A percentile compares a stretch with the other conserved stretches of the same genome.
phyloP scores from a whole-genome alignment of 2,113 vertebrate species.

The Sorex fumeus region DNA sequence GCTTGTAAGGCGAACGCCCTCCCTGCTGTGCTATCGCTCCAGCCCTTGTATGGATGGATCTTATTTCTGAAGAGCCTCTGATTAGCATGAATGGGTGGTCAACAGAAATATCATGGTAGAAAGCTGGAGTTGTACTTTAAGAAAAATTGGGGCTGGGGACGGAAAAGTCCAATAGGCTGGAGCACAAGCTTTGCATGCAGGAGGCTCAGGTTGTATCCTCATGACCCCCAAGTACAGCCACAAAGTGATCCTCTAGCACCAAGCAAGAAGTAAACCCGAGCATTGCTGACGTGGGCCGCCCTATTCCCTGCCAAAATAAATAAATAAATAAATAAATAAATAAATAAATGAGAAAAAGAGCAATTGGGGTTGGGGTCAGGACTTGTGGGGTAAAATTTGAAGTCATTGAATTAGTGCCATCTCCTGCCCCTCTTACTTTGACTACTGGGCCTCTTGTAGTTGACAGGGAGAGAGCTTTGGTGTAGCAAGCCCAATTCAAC shows the following conservation, averaged over 20 bases:
- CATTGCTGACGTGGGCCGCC: no score
- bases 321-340: no score
- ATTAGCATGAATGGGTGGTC: background rate
- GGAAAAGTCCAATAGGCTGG: no score
- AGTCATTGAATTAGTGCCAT: background rate
- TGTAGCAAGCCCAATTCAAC: background rate
- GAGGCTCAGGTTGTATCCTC: no score
- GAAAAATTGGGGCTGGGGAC: background rate
- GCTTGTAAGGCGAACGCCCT: no score
- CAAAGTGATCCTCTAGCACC: no score
- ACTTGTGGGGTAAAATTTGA: background rate
- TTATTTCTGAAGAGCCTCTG: background rate
- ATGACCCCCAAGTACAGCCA: no score
- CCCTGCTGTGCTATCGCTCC: no score
- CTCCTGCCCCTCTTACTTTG: background rate
- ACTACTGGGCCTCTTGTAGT: background rate
- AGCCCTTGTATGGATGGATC: background rate
- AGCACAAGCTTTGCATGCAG: no score
- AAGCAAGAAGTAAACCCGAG: no score
- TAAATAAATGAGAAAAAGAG: no score
- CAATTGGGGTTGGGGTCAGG: background rate
- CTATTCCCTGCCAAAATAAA: no score
- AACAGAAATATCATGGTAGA: slow-evolving; percentile 47
- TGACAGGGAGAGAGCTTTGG: background rate
- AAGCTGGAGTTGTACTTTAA: background rate